Conservation (phyloP, 1,140 invertebrate genomes). For the Bilobella aurantiaca region DNA sequence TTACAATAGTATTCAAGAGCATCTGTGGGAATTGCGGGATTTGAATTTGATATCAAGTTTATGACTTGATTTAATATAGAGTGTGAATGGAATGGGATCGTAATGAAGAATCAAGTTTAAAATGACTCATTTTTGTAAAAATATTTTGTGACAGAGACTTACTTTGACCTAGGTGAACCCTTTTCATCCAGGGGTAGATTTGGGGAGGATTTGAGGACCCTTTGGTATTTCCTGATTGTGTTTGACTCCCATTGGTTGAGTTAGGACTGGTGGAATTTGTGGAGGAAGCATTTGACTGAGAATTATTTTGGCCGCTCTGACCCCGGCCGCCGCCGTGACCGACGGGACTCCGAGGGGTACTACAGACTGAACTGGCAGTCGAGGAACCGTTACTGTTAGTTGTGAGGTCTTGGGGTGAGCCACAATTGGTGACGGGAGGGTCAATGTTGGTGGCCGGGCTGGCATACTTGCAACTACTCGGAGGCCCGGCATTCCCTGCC, state of each 20-base stretch:
- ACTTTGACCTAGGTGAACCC: slow-evolving; percentile 92
- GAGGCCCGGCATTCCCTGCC: slow-evolving; percentile 4
- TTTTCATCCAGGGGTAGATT: slow-evolving; percentile 96
- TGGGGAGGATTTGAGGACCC: slow-evolving; percentile 55
- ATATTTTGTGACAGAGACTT: no score
- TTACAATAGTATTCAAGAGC: no score
- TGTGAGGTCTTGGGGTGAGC: slow-evolving; percentile 71
- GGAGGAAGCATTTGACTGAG: slow-evolving; percentile 40
- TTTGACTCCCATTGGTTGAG: slow-evolving; percentile 33
- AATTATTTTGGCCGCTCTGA: slow-evolving; percentile 38
- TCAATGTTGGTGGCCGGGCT: no score
- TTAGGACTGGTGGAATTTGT: slow-evolving; percentile 37
- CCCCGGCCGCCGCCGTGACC: no score
- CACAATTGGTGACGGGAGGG: slow-evolving; percentile 41
- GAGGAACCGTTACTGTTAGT: slow-evolving; percentile 43
- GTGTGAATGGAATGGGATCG: no score
- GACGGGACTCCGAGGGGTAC: slow-evolving; percentile 29
- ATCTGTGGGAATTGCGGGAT: no score
- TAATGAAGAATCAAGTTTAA: no score
- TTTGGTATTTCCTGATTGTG: slow-evolving; percentile 34
- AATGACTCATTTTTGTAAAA: no score
- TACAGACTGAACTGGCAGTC: slow-evolving; percentile 27
- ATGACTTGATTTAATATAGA: no score
- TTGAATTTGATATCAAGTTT: no score
- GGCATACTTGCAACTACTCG: no score